phyloP scores from a whole-genome alignment of 2,113 vertebrate genomes.

The mouse (Mus musculus) region DNA sequence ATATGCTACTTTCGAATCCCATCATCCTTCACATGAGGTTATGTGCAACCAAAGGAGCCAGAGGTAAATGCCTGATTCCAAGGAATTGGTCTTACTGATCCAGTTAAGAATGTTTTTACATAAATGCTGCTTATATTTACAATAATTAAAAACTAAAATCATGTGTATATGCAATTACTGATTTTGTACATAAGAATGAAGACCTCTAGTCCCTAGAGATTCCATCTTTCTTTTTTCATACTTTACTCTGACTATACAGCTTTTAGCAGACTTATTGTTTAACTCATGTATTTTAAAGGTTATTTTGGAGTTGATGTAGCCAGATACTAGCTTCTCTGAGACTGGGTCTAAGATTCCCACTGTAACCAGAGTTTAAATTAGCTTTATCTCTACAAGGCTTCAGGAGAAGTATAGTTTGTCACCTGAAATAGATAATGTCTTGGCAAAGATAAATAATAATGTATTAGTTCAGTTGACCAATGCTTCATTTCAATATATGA shows the following conservation, averaged over 20 bases:
- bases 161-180: neutral
- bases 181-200: conserved; percentile 30
- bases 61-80: conserved; percentile 37
- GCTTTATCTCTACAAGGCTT: neutral
- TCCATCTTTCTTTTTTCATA: neutral
- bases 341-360: neutral
- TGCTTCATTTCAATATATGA: neutral
- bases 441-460: neutral
- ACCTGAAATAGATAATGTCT: neutral
- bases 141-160: conserved; percentile 52
- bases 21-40: conserved; percentile 5
- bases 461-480: neutral
- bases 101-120: conserved; percentile 58
- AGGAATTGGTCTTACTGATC: conserved; percentile 49
- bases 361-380: neutral
- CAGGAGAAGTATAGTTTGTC: neutral
- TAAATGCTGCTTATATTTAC: conserved; percentile 46
- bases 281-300: conserved; percentile 29
- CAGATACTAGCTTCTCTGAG: neutral
- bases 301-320: neutral
- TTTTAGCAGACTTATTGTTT: neutral
- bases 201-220: neutral
- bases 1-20: neutral
- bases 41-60: neutral
- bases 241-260: neutral